These are phyloP conservation scores for Parambassis ranga DNA, from an alignment of 2,797 vertebrate species.

Conservation along the genomic window DNA sequence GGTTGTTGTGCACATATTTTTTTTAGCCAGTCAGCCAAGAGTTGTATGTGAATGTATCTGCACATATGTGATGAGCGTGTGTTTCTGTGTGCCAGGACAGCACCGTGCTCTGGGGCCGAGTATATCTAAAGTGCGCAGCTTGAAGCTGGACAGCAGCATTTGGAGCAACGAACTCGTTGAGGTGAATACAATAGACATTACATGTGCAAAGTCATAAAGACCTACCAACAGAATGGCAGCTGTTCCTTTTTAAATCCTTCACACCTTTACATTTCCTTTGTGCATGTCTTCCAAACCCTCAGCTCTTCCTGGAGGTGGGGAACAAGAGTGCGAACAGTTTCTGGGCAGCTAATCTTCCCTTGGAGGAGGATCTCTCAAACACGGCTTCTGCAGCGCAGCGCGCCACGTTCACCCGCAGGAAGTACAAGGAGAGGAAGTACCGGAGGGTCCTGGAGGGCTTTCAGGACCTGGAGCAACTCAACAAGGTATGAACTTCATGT, in stretches of 20 bases:
- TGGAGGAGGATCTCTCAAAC: conserved; percentile 84
- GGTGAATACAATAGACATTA: conserved; percentile 76
- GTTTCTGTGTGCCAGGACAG: conserved; percentile 80
- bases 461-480: conserved; percentile 85
- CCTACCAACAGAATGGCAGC: background rate
- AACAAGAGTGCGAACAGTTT: conserved; percentile 93
- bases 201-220: too few species aligned
- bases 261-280: background rate
- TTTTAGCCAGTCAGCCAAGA: conserved; percentile 1
- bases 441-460: conserved; percentile 78
- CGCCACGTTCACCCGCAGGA: conserved; percentile 86
- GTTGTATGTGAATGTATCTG: background rate
- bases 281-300: background rate
- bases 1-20: conserved; percentile 18
- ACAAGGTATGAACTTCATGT: conserved; percentile 82
- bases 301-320: conserved; percentile 94
- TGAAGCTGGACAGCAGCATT: conserved; percentile 94
- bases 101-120: conserved; percentile 91
- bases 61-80: background rate
- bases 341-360: conserved; percentile 90
- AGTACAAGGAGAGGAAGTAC: conserved; percentile 94
- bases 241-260: background rate
- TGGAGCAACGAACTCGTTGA: conserved; percentile 98
- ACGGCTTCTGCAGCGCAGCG: conserved; percentile 85
- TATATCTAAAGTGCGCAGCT: conserved; percentile 92